phyloP scores from a whole-genome alignment of 2,113 vertebrate species.

The Alligator sinensis region DNA sequence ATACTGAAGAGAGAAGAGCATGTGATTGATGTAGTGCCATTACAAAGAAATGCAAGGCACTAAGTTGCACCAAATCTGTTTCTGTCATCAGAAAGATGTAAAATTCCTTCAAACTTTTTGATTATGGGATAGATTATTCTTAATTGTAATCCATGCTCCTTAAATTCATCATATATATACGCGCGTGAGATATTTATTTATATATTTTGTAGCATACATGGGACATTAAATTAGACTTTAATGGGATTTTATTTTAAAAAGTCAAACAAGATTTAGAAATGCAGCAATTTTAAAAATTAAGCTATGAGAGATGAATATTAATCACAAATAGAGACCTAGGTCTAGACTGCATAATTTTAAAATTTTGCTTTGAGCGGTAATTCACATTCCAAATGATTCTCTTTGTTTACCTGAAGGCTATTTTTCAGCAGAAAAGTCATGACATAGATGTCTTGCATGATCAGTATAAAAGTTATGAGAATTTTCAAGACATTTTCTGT shows the following conservation, averaged over 20 bases:
- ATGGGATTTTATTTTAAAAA: conserved; percentile 12
- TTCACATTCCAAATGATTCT: neutral
- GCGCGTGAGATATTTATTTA: neutral
- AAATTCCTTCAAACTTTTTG: neutral
- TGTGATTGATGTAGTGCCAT: neutral
- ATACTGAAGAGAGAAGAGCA: neutral
- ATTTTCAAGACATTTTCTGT: neutral
- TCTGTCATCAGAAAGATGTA: neutral
- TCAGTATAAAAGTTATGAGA: neutral
- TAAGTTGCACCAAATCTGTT: neutral
- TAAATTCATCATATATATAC: neutral
- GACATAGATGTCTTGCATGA: neutral
- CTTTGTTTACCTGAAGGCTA: neutral
- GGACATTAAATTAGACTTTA: conserved; percentile 36
- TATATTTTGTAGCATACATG: neutral
- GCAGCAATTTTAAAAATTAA: conserved; percentile 39
- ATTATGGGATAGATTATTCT: neutral
- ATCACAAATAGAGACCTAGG: conserved; percentile 1
- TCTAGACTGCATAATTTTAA: neutral
- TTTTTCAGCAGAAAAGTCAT: neutral
- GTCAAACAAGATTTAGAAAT: conserved; percentile 33
- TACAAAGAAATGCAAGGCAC: neutral
- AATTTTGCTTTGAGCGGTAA: neutral
- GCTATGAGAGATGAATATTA: conserved; percentile 1
- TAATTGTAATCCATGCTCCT: neutral